A percentile compares a stretch with the other conserved stretches of the same genome.
phyloP scores from a whole-genome alignment of 2,797 vertebrate species.

The Pantherophis vulpinus region DNA sequence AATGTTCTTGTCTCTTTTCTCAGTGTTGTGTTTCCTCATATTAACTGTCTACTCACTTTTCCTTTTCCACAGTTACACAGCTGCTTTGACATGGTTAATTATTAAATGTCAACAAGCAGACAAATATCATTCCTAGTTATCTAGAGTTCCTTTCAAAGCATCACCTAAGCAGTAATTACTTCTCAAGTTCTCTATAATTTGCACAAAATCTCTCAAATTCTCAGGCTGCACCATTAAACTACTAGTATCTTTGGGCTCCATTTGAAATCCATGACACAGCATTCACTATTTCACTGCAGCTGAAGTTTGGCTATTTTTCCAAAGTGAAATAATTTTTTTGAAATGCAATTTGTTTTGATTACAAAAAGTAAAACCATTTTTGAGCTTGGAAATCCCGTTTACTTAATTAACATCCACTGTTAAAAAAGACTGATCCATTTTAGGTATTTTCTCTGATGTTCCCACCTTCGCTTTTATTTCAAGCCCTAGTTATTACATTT shows the following conservation, averaged over 20 bases:
- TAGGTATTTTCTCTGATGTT: not conserved
- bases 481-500: not conserved
- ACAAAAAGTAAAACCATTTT: not conserved
- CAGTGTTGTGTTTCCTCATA: not conserved
- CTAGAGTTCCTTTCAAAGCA: not conserved
- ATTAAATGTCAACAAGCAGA: not conserved
- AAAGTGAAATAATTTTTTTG: not conserved
- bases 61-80: not conserved
- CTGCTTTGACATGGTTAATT: not conserved
- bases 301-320: not conserved
- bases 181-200: not conserved
- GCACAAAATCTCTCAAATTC: not conserved
- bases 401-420: not conserved
- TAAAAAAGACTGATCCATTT: not conserved
- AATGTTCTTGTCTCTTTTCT: not conserved
- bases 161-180: not conserved
- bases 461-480: not conserved
- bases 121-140: not conserved
- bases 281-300: not conserved
- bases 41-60: not conserved
- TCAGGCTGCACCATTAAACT: not conserved
- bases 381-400: not conserved
- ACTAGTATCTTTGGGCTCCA: not conserved
- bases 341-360: not conserved
- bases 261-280: not conserved